These are phyloP conservation scores for Conopomorpha cramerella DNA, from an alignment of 1,140 invertebrate species.

Conservation along the genomic window DNA sequence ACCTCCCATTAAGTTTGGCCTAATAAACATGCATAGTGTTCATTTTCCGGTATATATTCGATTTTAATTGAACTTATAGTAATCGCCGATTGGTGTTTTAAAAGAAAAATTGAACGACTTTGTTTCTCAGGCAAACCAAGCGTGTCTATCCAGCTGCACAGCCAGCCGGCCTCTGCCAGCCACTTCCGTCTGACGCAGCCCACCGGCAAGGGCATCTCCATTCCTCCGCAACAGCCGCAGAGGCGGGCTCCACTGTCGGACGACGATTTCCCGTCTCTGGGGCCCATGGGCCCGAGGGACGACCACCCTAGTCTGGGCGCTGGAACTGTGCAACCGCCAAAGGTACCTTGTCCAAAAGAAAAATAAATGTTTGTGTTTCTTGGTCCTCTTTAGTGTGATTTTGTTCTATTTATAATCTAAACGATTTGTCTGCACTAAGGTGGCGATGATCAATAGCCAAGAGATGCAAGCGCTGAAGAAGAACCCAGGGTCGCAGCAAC, in stretches of 20 bases:
- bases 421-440: too few relatives aligned
- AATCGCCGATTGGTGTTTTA: too few relatives aligned
- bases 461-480: conserved; percentile 49
- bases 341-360: too few relatives aligned
- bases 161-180: conserved; percentile 64
- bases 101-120: too few relatives aligned
- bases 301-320: conserved; percentile 42
- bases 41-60: too few relatives aligned
- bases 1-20: too few relatives aligned
- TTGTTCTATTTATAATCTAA: too few relatives aligned
- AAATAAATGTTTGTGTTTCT: too few relatives aligned
- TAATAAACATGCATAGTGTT: too few relatives aligned
- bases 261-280: conserved; percentile 51
- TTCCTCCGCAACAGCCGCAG: conserved; percentile 19
- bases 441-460: conserved; percentile 37
- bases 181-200: conserved; percentile 63
- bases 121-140: conserved; percentile 64
- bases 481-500: conserved; percentile 58
- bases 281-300: conserved; percentile 32
- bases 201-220: conserved; percentile 42
- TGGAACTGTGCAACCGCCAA: conserved; percentile 28
- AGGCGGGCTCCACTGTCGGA: conserved; percentile 11
- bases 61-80: too few relatives aligned
- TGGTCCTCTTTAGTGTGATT: too few relatives aligned
- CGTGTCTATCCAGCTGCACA: conserved; percentile 71